These are phyloP conservation scores for Lutraria rhynchaena DNA, from an alignment of 1,140 invertebrate genomes.

Conservation along the genomic window DNA sequence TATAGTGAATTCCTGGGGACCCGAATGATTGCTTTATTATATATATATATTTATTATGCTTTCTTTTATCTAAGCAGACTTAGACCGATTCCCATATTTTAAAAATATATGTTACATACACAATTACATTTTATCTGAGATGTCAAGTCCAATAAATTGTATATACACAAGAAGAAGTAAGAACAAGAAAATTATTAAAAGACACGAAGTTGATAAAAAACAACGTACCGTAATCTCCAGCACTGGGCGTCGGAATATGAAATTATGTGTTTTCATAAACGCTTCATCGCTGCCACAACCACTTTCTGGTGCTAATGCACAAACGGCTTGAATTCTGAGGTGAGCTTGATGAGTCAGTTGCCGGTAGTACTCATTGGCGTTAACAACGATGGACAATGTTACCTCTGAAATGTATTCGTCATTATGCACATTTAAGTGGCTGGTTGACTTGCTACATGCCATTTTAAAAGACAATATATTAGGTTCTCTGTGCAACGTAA, in stretches of 20 bases:
- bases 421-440: too few relatives aligned
- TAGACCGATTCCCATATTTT: neutral
- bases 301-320: neutral
- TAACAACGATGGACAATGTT: neutral
- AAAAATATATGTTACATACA: neutral
- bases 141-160: too few relatives aligned
- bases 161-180: too few relatives aligned
- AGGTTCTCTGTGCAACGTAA: too few relatives aligned
- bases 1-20: too few relatives aligned
- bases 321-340: neutral
- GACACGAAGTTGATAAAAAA: neutral
- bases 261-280: neutral
- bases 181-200: neutral
- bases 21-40: too few relatives aligned
- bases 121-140: neutral
- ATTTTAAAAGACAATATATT: too few relatives aligned
- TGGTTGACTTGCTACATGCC: too few relatives aligned
- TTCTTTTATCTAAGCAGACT: neutral
- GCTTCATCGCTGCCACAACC: too few relatives aligned
- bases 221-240: slow-evolving; percentile 24
- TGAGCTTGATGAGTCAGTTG: slow-evolving; percentile 5
- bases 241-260: slow-evolving; percentile 23
- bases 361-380: neutral
- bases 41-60: neutral
- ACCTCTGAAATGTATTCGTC: slow-evolving; percentile 23